Evolutionary conservation across 1,140 invertebrate species (phyloP).

Genomic region (Galendromus occidentalis): DNA sequence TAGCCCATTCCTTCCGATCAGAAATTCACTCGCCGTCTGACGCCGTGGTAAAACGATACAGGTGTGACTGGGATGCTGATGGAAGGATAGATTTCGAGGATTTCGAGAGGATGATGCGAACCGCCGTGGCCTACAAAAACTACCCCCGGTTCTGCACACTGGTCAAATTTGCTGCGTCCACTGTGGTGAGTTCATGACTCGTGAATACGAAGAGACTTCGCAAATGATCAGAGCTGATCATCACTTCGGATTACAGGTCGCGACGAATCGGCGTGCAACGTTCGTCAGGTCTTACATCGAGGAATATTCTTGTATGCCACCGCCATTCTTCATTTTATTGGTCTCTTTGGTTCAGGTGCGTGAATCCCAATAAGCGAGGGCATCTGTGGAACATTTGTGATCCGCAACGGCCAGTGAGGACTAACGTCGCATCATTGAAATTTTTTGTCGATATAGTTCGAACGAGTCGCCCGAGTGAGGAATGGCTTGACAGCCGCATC

Average conservation of each 20-base stretch:
- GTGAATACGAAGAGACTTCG: no score
- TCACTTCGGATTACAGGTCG: not conserved
- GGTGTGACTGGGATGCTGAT: not conserved
- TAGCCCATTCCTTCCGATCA: not conserved
- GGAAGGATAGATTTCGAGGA: not conserved
- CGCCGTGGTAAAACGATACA: not conserved
- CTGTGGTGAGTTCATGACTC: not conserved
- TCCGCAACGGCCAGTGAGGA: no score
- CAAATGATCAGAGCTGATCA: no score
- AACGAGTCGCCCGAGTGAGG: no score
- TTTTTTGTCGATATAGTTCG: no score
- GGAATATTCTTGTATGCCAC: constrained; percentile 57
- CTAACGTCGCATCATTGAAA: no score
- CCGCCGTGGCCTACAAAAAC: not conserved
- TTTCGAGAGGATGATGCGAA: not conserved
- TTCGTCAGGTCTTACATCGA: constrained; percentile 44
- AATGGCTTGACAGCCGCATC: no score
- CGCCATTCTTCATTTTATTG: constrained; percentile 57
- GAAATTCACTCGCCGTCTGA: not conserved
- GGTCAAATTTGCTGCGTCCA: not conserved
- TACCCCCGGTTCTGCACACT: not conserved
- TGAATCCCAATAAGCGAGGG: not conserved
- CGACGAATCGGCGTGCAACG: constrained; percentile 23
- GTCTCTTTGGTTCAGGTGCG: constrained; percentile 31
- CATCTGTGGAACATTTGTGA: constrained; percentile 11